Conservation (phyloP, 2,888 invertebrate genomes). For the Eupithecia subumbrata region DNA sequence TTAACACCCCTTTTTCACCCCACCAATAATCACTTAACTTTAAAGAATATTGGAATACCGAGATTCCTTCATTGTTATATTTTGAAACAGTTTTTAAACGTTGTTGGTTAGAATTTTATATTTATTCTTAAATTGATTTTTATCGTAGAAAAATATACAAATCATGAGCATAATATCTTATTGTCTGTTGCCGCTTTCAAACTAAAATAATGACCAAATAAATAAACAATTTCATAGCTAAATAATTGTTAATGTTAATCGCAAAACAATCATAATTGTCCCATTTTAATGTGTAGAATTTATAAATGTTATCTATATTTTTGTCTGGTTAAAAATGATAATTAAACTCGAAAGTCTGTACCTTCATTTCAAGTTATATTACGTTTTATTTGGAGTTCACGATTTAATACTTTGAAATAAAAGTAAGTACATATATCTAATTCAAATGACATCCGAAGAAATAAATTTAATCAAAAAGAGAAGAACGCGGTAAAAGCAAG, state of each 20-base stretch:
- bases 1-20: neutral
- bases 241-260: slow-evolving; percentile 1
- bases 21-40: neutral
- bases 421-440: neutral
- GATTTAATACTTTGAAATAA: neutral
- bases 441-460: neutral
- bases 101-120: neutral
- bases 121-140: neutral
- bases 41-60: neutral
- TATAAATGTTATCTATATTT: neutral
- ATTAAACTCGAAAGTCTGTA: neutral
- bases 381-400: neutral
- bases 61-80: neutral
- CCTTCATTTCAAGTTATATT: neutral
- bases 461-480: neutral
- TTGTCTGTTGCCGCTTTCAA: neutral
- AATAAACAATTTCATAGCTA: neutral
- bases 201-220: neutral
- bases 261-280: neutral
- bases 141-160: neutral
- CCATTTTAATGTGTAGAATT: neutral
- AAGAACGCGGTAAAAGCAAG: neutral
- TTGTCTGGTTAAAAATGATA: neutral
- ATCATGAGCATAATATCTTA: neutral
- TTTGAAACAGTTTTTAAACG: neutral